A percentile compares a stretch with the other conserved stretches of the same genome.
These are phyloP conservation scores for Poliocrania exsul DNA, from an alignment of 2,797 vertebrate genomes.

Conservation along the genomic window DNA sequence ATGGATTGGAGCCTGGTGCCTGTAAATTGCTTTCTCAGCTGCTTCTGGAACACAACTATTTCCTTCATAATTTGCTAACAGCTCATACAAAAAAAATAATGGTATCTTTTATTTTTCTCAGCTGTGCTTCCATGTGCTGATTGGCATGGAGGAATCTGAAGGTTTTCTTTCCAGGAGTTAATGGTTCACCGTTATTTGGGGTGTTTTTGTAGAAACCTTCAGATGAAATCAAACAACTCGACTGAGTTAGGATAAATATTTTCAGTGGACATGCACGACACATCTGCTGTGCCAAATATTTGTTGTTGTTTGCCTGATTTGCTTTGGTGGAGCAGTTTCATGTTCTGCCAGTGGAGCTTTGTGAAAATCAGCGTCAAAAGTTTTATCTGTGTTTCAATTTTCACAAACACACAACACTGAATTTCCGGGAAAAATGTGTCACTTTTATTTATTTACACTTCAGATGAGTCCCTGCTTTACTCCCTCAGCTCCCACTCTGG, in stretches of 20 bases:
- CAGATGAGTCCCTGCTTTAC: neutral
- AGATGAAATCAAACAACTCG: slow-evolving; percentile 28
- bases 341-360: slow-evolving; percentile 58
- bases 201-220: neutral
- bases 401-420: neutral
- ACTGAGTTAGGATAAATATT: slow-evolving; percentile 62
- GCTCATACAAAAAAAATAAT: neutral
- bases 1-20: neutral
- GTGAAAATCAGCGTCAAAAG: neutral
- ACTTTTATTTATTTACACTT: slow-evolving; percentile 28
- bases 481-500: neutral
- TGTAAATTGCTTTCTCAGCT: slow-evolving; percentile 17
- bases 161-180: neutral
- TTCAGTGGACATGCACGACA: neutral
- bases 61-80: neutral
- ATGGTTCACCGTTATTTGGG: neutral
- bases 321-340: slow-evolving; percentile 59
- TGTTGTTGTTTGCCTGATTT: neutral
- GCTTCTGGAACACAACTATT: neutral
- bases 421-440: neutral
- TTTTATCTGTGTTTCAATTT: neutral
- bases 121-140: neutral
- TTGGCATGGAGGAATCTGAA: neutral
- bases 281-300: slow-evolving; percentile 5
- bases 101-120: neutral